These are phyloP conservation scores for Drosophila bunnanda DNA, from an alignment of 2,888 invertebrate species.

Conservation along the genomic window DNA sequence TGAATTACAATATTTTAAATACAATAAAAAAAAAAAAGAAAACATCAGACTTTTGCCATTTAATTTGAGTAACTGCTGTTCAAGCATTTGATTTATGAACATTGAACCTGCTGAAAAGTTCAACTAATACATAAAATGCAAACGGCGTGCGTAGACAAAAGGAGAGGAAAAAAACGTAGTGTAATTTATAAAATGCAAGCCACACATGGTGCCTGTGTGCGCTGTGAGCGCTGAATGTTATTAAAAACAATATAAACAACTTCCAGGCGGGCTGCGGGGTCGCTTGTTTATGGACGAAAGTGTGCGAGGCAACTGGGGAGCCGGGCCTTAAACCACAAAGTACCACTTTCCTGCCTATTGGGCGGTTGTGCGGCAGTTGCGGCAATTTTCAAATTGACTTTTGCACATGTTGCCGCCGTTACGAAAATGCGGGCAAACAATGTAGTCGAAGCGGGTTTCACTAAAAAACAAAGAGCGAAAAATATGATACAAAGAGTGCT, in stretches of 20 bases:
- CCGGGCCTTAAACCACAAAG: constrained; percentile 67
- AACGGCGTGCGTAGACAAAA: constrained; percentile 45
- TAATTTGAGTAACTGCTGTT: constrained; percentile 37
- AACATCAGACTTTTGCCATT: neutral
- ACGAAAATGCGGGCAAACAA: constrained; percentile 70
- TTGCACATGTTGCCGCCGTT: constrained; percentile 76
- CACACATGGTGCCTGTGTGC: constrained; percentile 60
- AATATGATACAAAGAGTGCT: constrained; percentile 33
- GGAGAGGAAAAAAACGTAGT: constrained; percentile 48
- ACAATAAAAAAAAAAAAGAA: neutral
- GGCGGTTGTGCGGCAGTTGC: constrained; percentile 47
- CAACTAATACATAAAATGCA: constrained; percentile 50
- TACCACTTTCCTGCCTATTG: constrained; percentile 59
- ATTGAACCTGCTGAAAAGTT: constrained; percentile 56
- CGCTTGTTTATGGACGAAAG: constrained; percentile 37
- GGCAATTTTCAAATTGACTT: constrained; percentile 80
- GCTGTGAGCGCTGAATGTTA: constrained; percentile 63
- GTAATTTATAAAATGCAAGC: constrained; percentile 67
- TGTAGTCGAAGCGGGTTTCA: constrained; percentile 38
- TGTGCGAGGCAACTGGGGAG: constrained; percentile 55
- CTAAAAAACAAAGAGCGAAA: constrained; percentile 34
- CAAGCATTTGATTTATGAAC: constrained; percentile 43
- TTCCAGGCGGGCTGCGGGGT: constrained; percentile 63
- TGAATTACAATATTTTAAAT: neutral
- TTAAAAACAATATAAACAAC: constrained; percentile 79